Evolutionary conservation across 2,888 invertebrate species (phyloP), one percentile per base, ranked within the genome.

Genomic region (Micoletzkya japonica): DNA sequence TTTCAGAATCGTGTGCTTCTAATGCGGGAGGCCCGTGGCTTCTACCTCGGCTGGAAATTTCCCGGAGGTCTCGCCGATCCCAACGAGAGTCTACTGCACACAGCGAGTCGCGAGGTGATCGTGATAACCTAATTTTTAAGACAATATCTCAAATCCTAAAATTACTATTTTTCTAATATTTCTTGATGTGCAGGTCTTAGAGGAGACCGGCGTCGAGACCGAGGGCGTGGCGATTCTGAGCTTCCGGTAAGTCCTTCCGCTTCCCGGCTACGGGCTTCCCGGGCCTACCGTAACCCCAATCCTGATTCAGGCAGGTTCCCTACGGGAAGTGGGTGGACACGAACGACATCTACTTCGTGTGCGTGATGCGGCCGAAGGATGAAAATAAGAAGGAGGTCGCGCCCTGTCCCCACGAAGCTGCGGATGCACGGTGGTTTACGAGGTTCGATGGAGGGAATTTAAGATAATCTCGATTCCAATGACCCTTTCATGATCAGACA

Each of bases 81-180:
- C 92, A 92, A 91, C 70, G 95, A 95, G 89, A 90, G 93, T 83
- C 88, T 95, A 54, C 89, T 90, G 72, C 91, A 91, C 80, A 93
- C 94, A 20, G 93, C 91, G 0, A 89, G 91, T 67, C 89, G 95
- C 76, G 95, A 95, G 88, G 92, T 95, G 0, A 88, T 89, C n/a
- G n/a, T n/a, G n/a, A n/a, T n/a, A n/a, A n/a, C n/a, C n/a, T n/a
- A n/a, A n/a, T n/a, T n/a, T n/a, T n/a, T n/a, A n/a, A n/a, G n/a
- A n/a, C n/a, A n/a, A n/a, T n/a, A n/a, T n/a, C n/a, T n/a, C n/a
- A n/a, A n/a, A n/a, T n/a, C n/a, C n/a, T n/a, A n/a, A n/a, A n/a
- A n/a, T n/a, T n/a, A n/a, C n/a, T n/a, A n/a, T n/a, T n/a, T n/a
- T n/a, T n/a, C n/a, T n/a, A n/a, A n/a, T n/a, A n/a, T n/a, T n/a